Conservation (phyloP, 2,888 invertebrate species). For the Ichneumoninae sp. region DNA sequence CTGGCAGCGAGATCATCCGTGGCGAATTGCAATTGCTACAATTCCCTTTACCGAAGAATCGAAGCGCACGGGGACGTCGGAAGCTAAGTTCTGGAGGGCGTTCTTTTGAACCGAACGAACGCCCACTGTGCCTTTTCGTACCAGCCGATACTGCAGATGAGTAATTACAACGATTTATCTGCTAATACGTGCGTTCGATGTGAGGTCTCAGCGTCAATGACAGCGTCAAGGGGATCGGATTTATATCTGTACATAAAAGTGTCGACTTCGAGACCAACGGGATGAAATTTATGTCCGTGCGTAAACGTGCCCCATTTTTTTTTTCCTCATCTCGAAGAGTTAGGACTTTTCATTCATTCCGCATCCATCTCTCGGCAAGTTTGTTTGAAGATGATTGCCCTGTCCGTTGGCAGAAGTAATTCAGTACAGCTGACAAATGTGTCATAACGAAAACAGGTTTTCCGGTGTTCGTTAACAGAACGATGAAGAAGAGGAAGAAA, state of each 20-base stretch:
- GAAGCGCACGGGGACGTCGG: conserved; percentile 29
- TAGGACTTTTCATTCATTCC: neutral
- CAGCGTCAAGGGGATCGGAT: conserved; percentile 18
- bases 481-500: conserved; percentile 45
- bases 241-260: conserved; percentile 44
- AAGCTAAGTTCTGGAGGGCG: conserved; percentile 25
- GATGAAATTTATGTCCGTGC: conserved; percentile 42
- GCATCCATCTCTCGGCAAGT: neutral
- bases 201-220: conserved; percentile 25
- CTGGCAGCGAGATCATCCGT: conserved; percentile 74
- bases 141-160: conserved; percentile 29
- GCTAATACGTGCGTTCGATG: conserved; percentile 15
- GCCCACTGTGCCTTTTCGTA: neutral
- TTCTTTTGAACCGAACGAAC: conserved; percentile 10
- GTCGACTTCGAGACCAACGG: conserved; percentile 2
- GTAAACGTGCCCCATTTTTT: conserved; percentile 19
- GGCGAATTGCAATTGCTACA: conserved; percentile 76
- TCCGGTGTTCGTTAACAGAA: conserved; percentile 62
- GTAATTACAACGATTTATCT: conserved; percentile 32
- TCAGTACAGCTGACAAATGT: conserved; percentile 44
- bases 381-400: conserved; percentile 8
- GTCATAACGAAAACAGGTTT: conserved; percentile 76
- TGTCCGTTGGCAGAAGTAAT: conserved; percentile 19
- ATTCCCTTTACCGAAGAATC: conserved; percentile 3
- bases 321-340: neutral